These are phyloP conservation scores for Camelus dromedarius DNA, from an alignment of 2,113 vertebrate genomes.

Conservation along the genomic window DNA sequence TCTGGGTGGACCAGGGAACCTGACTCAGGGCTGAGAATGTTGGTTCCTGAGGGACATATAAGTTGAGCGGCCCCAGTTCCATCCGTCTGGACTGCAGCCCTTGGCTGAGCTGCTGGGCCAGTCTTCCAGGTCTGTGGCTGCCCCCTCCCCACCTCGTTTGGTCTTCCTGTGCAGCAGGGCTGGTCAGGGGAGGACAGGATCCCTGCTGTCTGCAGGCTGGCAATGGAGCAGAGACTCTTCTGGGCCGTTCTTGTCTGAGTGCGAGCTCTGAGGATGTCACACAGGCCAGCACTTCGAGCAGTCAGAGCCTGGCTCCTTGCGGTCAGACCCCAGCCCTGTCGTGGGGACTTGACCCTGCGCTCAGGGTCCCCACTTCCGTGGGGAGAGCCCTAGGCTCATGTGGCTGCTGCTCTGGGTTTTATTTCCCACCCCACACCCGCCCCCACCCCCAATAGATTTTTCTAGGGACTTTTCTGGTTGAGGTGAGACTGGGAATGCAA, in stretches of 20 bases:
- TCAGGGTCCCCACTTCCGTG: not conserved
- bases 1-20: not conserved
- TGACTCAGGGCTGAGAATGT: too few species aligned
- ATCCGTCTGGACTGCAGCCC: too few species aligned
- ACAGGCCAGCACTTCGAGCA: fast-evolving
- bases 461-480: not conserved
- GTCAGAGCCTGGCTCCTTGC: not conserved
- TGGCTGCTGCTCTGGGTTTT: not conserved
- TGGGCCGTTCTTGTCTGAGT: not conserved
- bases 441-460: not conserved
- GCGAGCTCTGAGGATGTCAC: not conserved
- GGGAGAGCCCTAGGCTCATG: not conserved
- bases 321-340: not conserved
- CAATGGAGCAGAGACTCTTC: not conserved
- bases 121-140: not conserved
- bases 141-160: not conserved
- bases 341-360: not conserved
- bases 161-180: not conserved
- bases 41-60: not conserved
- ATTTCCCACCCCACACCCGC: not conserved
- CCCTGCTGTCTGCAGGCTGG: not conserved
- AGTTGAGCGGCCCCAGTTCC: fast-evolving
- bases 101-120: too few species aligned
- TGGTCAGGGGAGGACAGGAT: not conserved
- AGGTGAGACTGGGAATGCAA: not conserved